These are phyloP conservation scores for Pecten maximus DNA, from an alignment of 2,888 invertebrate genomes.

Conservation along the genomic window DNA sequence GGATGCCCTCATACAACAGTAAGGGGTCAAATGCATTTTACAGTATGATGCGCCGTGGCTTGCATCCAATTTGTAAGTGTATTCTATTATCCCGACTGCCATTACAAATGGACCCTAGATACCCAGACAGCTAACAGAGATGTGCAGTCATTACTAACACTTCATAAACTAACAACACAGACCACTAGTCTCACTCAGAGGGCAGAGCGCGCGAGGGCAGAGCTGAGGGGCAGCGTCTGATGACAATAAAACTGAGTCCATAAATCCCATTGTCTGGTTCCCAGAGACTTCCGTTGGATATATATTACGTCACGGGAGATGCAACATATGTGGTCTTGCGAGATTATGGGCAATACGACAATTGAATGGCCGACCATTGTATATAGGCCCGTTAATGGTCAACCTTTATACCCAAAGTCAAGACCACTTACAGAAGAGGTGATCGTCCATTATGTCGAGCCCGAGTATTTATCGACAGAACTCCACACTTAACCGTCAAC, in stretches of 20 bases:
- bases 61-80: slow-evolving; percentile 5
- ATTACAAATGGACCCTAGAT: slow-evolving; percentile 26
- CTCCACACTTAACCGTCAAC: background rate
- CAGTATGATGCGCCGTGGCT: slow-evolving; percentile 1
- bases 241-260: background rate
- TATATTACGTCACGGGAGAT: background rate
- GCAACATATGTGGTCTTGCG: slow-evolving; percentile 13
- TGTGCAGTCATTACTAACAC: slow-evolving; percentile 13
- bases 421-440: background rate
- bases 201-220: background rate
- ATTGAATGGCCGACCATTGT: background rate
- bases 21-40: background rate
- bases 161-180: background rate
- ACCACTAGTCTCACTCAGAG: background rate
- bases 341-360: background rate
- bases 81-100: background rate
- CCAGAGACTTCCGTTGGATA: background rate
- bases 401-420: background rate
- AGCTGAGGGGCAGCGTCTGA: background rate
- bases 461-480: background rate
- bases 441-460: background rate
- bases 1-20: background rate
- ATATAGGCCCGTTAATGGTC: background rate
- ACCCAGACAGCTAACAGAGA: slow-evolving; percentile 1
- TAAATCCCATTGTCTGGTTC: background rate